Evolutionary conservation across 2,113 vertebrate species (phyloP), one percentile per base, ranked within the genome.

Genomic region (Progne subis): DNA sequence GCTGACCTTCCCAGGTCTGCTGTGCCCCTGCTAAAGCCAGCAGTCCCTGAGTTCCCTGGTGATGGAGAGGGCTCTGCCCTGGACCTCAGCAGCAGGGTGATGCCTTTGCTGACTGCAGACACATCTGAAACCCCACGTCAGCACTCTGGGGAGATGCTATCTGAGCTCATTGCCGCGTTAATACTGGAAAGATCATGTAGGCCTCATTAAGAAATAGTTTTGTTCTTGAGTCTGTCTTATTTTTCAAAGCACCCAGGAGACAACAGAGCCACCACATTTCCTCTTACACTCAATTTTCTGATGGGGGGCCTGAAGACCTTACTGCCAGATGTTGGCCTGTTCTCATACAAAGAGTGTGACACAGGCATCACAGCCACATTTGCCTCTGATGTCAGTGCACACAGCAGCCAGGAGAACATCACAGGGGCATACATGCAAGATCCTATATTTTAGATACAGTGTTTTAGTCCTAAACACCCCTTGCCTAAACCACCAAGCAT

Each of bases 261-360:
- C 64, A 87, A 50, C 59, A 93, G 72, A 89, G 61, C n/a, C 44
- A 20, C 80, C 56, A 70, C 67, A 28, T 82, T 93, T 96, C 93
- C 86, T 93, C 61, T 93, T 68, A 11, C 26, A 46, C 39, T 94
- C 59, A 24, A 11, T 86, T 57, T 80, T 72, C 52, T 67, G 55
- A 34, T 28, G 1, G 3, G 86, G 80, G 68, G 39, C 81, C 63
- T 81, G 74, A 37, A 88, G 41, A 34, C 18, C 43, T 49, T n/a
- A 4, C 34, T 81, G 85, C 84, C 96, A 97, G 90, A 96, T 93
- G 93, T 88, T 93, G 85, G 80, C 94, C 67, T 84, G 78, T 39
- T 90, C 61, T 90, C 81, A 65, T 9, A 56, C 29, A 57, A 18
- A 31, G 75, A 71, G 57, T 84, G 83, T 88, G 88, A 94, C 82